A percentile compares a stretch with the other conserved stretches of the same genome.
These are phyloP conservation scores for Grammomys dolichurus DNA, from an alignment of 2,113 vertebrate species.

Conservation along the genomic window DNA sequence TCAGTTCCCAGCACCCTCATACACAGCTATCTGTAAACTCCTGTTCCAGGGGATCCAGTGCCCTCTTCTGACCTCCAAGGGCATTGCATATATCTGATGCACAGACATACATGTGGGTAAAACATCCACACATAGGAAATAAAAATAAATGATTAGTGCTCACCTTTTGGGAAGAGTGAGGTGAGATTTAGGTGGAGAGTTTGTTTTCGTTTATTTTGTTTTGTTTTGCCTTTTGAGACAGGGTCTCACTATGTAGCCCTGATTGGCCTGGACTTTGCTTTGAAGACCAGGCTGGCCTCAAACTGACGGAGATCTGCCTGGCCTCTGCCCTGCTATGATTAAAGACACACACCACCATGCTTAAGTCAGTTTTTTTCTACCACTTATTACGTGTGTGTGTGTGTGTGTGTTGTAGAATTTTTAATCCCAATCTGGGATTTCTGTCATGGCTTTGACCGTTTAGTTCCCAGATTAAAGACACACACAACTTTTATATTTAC, in stretches of 20 bases:
- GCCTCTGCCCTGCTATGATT: not conserved
- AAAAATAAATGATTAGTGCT: not conserved
- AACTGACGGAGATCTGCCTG: not conserved
- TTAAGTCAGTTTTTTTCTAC: not conserved
- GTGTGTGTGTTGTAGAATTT: not conserved
- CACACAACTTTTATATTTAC: no score
- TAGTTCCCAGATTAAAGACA: no score
- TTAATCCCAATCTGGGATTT: no score
- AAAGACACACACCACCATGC: not conserved
- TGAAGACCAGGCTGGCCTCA: not conserved
- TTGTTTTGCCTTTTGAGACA: not conserved
- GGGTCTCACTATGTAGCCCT: not conserved
- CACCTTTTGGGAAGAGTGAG: not conserved
- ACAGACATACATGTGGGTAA: not conserved
- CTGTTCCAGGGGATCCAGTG: not conserved
- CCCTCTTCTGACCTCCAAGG: not conserved
- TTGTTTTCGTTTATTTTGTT: not conserved
- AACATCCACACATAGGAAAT: not conserved
- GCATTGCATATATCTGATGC: no score
- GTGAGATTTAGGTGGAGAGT: not conserved
- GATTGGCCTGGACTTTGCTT: not conserved
- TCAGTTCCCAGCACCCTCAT: not conserved
- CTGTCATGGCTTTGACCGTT: no score
- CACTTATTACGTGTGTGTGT: not conserved
- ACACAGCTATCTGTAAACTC: not conserved